phyloP scores from a whole-genome alignment of 92 coral and sea anemone genomes.

The Phymanthus crucifer region DNA sequence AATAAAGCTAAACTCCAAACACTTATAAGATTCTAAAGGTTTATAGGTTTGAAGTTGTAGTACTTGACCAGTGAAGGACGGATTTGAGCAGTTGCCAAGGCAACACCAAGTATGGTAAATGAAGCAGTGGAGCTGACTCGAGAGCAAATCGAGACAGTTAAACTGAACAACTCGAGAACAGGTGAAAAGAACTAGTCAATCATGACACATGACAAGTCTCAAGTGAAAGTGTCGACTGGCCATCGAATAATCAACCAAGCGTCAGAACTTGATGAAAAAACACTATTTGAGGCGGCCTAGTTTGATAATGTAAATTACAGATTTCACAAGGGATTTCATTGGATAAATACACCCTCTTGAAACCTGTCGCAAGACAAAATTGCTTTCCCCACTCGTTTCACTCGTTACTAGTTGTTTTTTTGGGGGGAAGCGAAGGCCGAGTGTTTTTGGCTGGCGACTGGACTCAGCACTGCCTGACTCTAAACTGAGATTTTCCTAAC shows the following conservation, averaged over 20 bases:
- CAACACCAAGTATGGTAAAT: not conserved
- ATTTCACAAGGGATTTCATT: not conserved
- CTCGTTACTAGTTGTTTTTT: not conserved
- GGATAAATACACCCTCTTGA: slow-evolving; percentile 9
- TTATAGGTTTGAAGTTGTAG: slow-evolving; percentile 1
- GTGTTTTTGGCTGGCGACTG: not conserved
- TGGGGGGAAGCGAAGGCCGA: not conserved
- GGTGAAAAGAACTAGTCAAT: slow-evolving; percentile 4
- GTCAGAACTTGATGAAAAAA: not conserved
- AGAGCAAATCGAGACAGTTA: slow-evolving; percentile 27
- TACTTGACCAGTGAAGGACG: not conserved
- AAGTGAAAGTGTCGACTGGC: slow-evolving; percentile 16
- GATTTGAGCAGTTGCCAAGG: slow-evolving; percentile 1
- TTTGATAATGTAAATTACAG: slow-evolving; percentile 29
- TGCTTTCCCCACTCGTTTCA: not conserved
- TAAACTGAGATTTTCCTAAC: not conserved
- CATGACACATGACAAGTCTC: not conserved
- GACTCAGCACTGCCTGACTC: not conserved
- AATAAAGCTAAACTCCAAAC: not conserved
- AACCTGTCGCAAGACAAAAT: slow-evolving; percentile 20
- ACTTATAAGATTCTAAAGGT: not conserved
- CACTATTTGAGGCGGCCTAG: not conserved
- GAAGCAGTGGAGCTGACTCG: slow-evolving; percentile 5
- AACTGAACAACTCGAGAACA: slow-evolving; percentile 19
- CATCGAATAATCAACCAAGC: slow-evolving; percentile 14